Base-by-base conservation (phyloP, 2,113 vertebrate species). In the Hyperopisus bebe region DNA sequence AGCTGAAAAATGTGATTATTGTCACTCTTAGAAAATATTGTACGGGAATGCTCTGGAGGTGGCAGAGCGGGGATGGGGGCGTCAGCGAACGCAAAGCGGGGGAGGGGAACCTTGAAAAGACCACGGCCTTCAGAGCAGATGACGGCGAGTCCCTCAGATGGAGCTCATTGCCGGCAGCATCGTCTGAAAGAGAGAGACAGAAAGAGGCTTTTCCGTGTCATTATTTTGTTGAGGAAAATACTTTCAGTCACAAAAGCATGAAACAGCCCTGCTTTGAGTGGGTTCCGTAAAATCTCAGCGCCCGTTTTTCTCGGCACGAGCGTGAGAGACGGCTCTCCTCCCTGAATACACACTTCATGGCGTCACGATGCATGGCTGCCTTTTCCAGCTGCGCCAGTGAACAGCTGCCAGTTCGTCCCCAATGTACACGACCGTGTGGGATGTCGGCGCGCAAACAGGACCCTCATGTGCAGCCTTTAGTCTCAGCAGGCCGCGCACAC, bases 171-270 rank as follows among this genome's bases (percentile, higher is more conserved):
- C 39, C 19, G 19, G 82, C 82, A 84, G 42, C 44, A 19, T 47
- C 21, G 3, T 10, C 44, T 84, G 82, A 84, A 84, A 21, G 44
- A 13, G 42, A 84, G 24, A 44, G 15, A 47, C 19, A 47, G 82
- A 84, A 46, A 84, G 82, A 84, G 82, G 44, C 82, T 84, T 84
- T 84, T 46, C 44, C 44, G 19, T 24, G 21, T 84, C 21, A 24
- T 84, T 84, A 84, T 84, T 46, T 84, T 84, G 82, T n/a, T 84
- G 82, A 46, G 82, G 35, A 84, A 84, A 84, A 84, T 11, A 84
- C 19, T 46, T 46, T 46, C 8, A 19, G 39, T 84, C 82, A 84
- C 39, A 84, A 84, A 84, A 84, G 15, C 44, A 47, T n/a, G 24
- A 84, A 84, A 46, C 44, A 17, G 82, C 44, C 31, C 82, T 47